Evolutionary conservation across 2,888 invertebrate genomes (phyloP), one percentile per base, ranked within the genome.

Genomic region (Harmothoe impar): DNA sequence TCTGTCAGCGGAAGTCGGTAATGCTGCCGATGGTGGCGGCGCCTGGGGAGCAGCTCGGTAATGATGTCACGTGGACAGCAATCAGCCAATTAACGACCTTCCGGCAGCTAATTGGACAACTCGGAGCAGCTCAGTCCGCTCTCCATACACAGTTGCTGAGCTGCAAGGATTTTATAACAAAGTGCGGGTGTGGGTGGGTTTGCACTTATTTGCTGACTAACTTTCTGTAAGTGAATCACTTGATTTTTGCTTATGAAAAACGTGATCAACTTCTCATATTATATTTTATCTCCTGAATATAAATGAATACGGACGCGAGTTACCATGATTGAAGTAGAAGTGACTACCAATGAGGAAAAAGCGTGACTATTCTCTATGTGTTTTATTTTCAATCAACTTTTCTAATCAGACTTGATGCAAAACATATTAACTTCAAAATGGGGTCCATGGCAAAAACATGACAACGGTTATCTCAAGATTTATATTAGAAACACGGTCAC

Each of bases 1-100:
- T 81, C 81, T 35, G 81, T 0, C 20, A 33, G 20, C 35, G 43
- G 81, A 81, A 43, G 35, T 33, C 35, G 81, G 81, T 81, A 81
- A 81, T 77, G 77, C 29, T 77, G 77, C 25, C 77, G 31, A 29
- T 81, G 31, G 81, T 81, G 43, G 81, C 43, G 43, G 10, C 81
- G 25, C 81, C 81, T 81, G 20, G 81, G 81, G 43, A 43, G 20
- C 23, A 25, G 43, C 23, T 35, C 0, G n/a, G 81, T 81, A 81
- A 81, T 81, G 43, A 81, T 0, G 81, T 81, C 81, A 81, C 81
- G 81, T 81, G 81, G 17, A 12, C 35, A 15, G 43, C 43, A 15
- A 43, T 81, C 81, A 81, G n/a, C 81, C 81, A 81, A 81, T 81
- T 43, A 81, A 81, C 81, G 43, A 12, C 33, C 25, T 25, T 77